A percentile compares a stretch with the other conserved stretches of the same genome.
phyloP scores from a whole-genome alignment of 1,140 invertebrate species.

The Radopholus similis region DNA sequence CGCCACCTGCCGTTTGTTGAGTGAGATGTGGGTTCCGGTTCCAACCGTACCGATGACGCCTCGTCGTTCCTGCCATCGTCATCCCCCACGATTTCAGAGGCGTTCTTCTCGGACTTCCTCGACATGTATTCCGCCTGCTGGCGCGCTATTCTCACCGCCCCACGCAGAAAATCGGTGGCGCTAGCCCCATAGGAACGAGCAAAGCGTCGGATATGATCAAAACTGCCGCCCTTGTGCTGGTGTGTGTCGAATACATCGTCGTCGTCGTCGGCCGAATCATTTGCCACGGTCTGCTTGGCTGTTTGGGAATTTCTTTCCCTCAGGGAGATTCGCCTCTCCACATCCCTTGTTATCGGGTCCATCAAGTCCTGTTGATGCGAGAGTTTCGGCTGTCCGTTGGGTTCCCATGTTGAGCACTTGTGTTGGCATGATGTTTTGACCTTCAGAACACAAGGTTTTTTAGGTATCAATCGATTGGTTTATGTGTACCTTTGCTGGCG shows the following conservation, averaged over 20 bases:
- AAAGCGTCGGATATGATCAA: slow-evolving; percentile 14
- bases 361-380: slow-evolving; percentile 32
- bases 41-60: slow-evolving; percentile 3
- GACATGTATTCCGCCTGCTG: neutral
- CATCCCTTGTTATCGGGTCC: slow-evolving; percentile 52
- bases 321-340: slow-evolving; percentile 51
- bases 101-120: slow-evolving; percentile 5
- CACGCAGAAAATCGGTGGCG: slow-evolving; percentile 8
- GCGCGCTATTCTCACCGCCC: neutral
- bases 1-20: neutral
- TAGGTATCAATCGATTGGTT: neutral
- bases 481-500: neutral
- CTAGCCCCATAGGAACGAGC: slow-evolving; percentile 10
- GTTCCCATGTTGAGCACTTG: slow-evolving; percentile 14
- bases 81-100: slow-evolving; percentile 7
- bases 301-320: slow-evolving; percentile 29
- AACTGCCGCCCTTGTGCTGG: neutral
- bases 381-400: neutral
- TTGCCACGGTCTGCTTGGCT: slow-evolving; percentile 6
- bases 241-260: slow-evolving; percentile 11
- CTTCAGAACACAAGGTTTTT: neutral
- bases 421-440: neutral
- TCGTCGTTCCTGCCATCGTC: slow-evolving; percentile 6
- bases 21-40: no score
- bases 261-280: neutral